Evolutionary conservation across 1,140 invertebrate genomes (phyloP).

Genomic region (Ceratosolen fusciceps): DNA sequence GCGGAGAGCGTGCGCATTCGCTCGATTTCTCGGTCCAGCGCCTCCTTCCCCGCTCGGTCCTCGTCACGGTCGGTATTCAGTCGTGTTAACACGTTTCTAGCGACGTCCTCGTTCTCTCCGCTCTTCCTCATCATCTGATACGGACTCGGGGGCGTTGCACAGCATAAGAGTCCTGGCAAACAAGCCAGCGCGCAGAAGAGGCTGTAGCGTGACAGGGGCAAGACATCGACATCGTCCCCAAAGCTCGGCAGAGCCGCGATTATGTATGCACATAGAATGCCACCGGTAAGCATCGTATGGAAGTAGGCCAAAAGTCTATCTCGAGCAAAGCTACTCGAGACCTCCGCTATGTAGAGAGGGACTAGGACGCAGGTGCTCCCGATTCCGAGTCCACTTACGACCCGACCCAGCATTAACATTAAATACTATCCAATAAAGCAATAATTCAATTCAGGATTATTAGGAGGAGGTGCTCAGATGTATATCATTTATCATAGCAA

Average conservation of each 20-base stretch:
- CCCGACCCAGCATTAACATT: slow-evolving; percentile 78
- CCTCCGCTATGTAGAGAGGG: slow-evolving; percentile 86
- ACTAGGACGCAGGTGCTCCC: slow-evolving; percentile 79
- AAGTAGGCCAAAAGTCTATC: slow-evolving; percentile 82
- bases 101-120: slow-evolving; percentile 60
- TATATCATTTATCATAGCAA: too few species aligned
- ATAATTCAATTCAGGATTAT: too few species aligned
- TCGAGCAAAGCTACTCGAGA: slow-evolving; percentile 82
- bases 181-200: slow-evolving; percentile 75
- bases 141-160: slow-evolving; percentile 74
- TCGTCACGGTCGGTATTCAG: background rate
- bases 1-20: slow-evolving; percentile 7
- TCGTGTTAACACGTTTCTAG: slow-evolving; percentile 75
- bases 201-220: slow-evolving; percentile 68
- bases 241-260: slow-evolving; percentile 70
- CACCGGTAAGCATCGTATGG: slow-evolving; percentile 82
- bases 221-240: slow-evolving; percentile 69
- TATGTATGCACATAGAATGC: slow-evolving; percentile 78
- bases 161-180: slow-evolving; percentile 60
- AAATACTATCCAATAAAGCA: slow-evolving; percentile 45
- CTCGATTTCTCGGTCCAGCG: slow-evolving; percentile 16
- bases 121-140: slow-evolving; percentile 53
- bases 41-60: background rate
- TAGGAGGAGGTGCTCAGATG: too few species aligned
- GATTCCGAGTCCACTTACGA: slow-evolving; percentile 79